Conservation (phyloP, 37 sponge, comb jelly and placozoan genomes). For the Agelas oroides region DNA sequence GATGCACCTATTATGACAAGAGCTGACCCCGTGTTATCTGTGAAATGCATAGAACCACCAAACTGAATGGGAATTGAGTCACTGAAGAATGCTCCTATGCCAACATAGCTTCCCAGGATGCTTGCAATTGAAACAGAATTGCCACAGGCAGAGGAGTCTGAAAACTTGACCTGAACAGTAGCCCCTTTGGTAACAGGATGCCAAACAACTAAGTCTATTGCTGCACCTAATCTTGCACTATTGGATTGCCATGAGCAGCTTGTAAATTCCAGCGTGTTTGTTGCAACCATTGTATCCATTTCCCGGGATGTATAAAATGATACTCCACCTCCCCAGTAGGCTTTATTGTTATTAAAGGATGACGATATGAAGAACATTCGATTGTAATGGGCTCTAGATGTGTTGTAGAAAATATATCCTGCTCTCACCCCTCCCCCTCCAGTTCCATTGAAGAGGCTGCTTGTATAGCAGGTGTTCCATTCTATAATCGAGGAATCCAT, state of each 20-base stretch:
- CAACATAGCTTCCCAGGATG: not conserved
- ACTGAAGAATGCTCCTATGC: conserved; percentile 43
- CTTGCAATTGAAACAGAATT: conserved; percentile 1
- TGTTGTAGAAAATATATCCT: conserved; percentile 32
- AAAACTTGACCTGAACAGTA: conserved; percentile 3
- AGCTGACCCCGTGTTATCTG: conserved; percentile 26
- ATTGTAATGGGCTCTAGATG: not conserved
- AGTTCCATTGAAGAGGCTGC: conserved; percentile 27
- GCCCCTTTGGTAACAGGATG: conserved; percentile 6
- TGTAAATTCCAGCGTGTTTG: conserved; percentile 35
- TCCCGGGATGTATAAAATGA: conserved; percentile 35
- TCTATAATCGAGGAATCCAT: not conserved
- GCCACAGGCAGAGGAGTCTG: conserved; percentile 12
- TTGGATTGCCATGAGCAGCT: conserved; percentile 36
- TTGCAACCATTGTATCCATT: not conserved
- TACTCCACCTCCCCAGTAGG: conserved; percentile 64
- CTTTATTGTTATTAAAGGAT: conserved; percentile 31
- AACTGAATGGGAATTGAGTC: conserved; percentile 38
- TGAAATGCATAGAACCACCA: not conserved
- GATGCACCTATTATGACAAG: not conserved
- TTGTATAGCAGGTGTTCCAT: conserved; percentile 13
- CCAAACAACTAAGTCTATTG: conserved; percentile 28
- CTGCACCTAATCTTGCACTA: conserved; percentile 48
- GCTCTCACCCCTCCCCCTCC: conserved; percentile 53
- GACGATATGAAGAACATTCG: conserved; percentile 3